Evolutionary conservation across 2,888 invertebrate species (phyloP), one percentile per base, ranked within the genome.

Genomic region (Diaphora mendica): DNA sequence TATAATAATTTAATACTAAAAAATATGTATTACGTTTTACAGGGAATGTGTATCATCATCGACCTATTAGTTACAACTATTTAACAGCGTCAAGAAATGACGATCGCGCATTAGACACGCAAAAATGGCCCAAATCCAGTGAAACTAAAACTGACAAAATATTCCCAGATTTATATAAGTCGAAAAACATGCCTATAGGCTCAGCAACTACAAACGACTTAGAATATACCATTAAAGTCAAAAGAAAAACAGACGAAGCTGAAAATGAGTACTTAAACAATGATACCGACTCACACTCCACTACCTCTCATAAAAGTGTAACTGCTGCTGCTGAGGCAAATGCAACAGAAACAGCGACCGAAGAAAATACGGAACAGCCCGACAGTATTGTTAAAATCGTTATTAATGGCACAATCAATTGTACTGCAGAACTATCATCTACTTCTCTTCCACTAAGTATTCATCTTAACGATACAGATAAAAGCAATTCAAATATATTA

Each of bases 341-440:
- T 62, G 80, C 78, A 0, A 80, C 81, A 68, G 86, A 86, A 59
- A 67, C 76, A 39, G 74, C 75, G 1, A 55, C 65, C 30, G 81
- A 84, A 11, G 73, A 59, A 44, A 77, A 88, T 3, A 93, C 92
- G 20, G 92, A 93, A 73, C 92, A 92, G 77, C 93, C 93, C 0
- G 94, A 93, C 71, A 90, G 88, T 11, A 89, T 92, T 1, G 89
- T 95, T 1, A 93, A 90, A 81, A 92, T 95, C 35, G 88, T 93
- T 71, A 90, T 95, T 3, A 95, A 95, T 68, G 95, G 95, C 39
- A 95, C 95, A 26, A 94, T 95, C 8, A 95, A 95, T 77, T 95
- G 95, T 70, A 95, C 95, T 13, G 89, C 95, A 8, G 95, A 95
- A 79, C 75, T 95, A n/a, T 93, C 95, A 3, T 94, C 95, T 0